These are phyloP conservation scores for Lasioglossum vierecki DNA, from an alignment of 2,888 invertebrate genomes.

Conservation along the genomic window DNA sequence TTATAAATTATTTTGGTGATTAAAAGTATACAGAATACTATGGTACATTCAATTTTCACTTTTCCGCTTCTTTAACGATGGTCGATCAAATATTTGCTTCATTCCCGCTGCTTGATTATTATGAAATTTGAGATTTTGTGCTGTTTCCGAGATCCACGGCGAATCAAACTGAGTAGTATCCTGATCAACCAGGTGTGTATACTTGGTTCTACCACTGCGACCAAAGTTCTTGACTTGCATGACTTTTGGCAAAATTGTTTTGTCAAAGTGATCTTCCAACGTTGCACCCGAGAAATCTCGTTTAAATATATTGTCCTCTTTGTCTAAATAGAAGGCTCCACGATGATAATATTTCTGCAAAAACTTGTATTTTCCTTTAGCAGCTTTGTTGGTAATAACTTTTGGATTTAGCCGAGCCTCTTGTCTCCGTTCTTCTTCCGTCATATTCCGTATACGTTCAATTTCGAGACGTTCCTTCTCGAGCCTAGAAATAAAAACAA, in stretches of 20 bases:
- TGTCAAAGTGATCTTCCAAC: slow-evolving; percentile 99
- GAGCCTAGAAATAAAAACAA: slow-evolving; percentile 85
- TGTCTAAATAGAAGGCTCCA: slow-evolving; percentile 98
- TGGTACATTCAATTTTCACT: slow-evolving; percentile 57
- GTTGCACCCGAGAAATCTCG: slow-evolving; percentile 98
- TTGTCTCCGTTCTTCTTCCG: slow-evolving; percentile 97
- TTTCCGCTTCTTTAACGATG: slow-evolving; percentile 88
- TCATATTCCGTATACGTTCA: slow-evolving; percentile 95
- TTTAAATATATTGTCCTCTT: slow-evolving; percentile 95
- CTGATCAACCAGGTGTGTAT: slow-evolving; percentile 99
- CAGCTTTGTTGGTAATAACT: slow-evolving; percentile 95
- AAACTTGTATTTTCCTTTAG: slow-evolving; percentile 99
- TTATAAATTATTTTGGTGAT: too few species aligned
- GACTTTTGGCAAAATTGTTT: slow-evolving; percentile 98
- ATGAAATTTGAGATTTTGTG: slow-evolving; percentile 94
- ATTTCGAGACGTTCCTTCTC: slow-evolving; percentile 95
- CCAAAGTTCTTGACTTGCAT: slow-evolving; percentile 99
- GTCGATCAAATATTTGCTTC: slow-evolving; percentile 96
- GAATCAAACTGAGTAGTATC: slow-evolving; percentile 99
- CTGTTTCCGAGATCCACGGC: slow-evolving; percentile 97
- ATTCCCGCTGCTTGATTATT: slow-evolving; percentile 95
- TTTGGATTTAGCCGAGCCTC: slow-evolving; percentile 97
- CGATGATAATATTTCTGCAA: slow-evolving; percentile 99
- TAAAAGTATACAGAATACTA: not conserved
- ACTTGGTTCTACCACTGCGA: slow-evolving; percentile 98